A percentile compares a stretch with the other conserved stretches of the same genome.
Evolutionary conservation across 2,113 vertebrate species (phyloP).

Genomic region (Anoplopoma fimbria): DNA sequence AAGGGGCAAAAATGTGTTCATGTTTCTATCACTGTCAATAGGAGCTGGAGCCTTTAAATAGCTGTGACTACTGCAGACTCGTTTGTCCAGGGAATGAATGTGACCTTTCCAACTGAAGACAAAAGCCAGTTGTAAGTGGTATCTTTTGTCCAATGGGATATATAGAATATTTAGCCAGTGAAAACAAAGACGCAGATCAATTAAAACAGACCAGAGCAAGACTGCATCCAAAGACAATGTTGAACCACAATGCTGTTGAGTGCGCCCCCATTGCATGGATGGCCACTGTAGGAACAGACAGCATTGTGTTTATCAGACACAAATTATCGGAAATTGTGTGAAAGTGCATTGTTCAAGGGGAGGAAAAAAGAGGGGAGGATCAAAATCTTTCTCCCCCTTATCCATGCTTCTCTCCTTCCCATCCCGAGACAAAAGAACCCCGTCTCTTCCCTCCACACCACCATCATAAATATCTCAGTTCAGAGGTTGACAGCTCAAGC

Average conservation of each 20-base stretch:
- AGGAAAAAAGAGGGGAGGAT: not conserved
- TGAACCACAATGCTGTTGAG: not conserved
- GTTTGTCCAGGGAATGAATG: too few relatives aligned
- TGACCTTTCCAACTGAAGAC: not conserved
- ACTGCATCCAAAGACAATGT: not conserved
- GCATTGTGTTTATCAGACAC: not conserved
- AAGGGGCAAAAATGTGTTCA: too few relatives aligned
- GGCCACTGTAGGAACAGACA: not conserved
- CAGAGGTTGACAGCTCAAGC: slow-evolving; percentile 73
- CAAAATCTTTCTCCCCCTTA: not conserved
- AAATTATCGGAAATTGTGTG: not conserved
- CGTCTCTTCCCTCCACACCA: slow-evolving; percentile 39
- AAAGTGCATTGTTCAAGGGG: not conserved
- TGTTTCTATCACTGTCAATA: not conserved
- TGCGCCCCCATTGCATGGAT: not conserved
- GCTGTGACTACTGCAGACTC: too few relatives aligned
- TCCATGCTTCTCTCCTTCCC: slow-evolving; percentile 29
- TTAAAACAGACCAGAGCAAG: not conserved
- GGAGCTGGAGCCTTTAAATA: too few relatives aligned
- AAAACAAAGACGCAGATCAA: not conserved
- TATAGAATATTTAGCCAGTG: not conserved
- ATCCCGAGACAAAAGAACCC: slow-evolving; percentile 50
- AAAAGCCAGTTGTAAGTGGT: not conserved
- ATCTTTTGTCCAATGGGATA: not conserved
- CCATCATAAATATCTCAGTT: slow-evolving; percentile 77